A percentile compares a stretch with the other conserved stretches of the same genome.
phyloP scores from a whole-genome alignment of 1,140 invertebrate genomes.

The Lepidurus packardi region DNA sequence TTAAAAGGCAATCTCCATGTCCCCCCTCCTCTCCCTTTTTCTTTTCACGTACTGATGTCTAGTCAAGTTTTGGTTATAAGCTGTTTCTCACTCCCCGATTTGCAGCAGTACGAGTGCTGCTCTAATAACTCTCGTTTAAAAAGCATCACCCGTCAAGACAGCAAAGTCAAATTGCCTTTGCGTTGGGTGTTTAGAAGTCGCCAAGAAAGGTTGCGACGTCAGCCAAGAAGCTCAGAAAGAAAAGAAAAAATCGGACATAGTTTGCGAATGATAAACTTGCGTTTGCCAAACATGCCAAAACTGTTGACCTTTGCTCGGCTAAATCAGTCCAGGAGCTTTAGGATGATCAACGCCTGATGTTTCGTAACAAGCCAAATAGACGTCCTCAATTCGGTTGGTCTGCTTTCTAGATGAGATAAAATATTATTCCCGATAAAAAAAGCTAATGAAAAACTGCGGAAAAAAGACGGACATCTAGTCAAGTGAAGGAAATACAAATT shows the following conservation, averaged over 20 bases:
- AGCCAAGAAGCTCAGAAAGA: neutral
- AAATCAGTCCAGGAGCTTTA: neutral
- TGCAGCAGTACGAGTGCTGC: neutral
- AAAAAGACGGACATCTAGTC: neutral
- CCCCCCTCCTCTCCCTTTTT: too few relatives aligned
- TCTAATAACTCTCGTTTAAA: neutral
- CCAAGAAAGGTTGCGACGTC: conserved; percentile 9
- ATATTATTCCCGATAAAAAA: neutral
- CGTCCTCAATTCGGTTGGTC: neutral
- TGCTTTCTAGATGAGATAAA: neutral
- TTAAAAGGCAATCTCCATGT: too few relatives aligned
- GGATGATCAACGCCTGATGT: conserved; percentile 6
- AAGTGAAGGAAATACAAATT: neutral
- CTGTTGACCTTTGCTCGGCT: neutral
- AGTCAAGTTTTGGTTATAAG: neutral
- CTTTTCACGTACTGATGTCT: too few relatives aligned
- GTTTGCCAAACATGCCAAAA: conserved; percentile 12
- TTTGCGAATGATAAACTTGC: conserved; percentile 12
- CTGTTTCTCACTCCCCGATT: neutral
- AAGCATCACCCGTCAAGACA: neutral
- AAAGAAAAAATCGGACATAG: neutral
- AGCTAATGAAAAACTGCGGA: neutral
- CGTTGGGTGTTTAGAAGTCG: neutral
- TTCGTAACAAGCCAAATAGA: neutral
- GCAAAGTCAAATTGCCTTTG: neutral